Conservation (phyloP, 2,113 vertebrate species). For the Dipodomys spectabilis region DNA sequence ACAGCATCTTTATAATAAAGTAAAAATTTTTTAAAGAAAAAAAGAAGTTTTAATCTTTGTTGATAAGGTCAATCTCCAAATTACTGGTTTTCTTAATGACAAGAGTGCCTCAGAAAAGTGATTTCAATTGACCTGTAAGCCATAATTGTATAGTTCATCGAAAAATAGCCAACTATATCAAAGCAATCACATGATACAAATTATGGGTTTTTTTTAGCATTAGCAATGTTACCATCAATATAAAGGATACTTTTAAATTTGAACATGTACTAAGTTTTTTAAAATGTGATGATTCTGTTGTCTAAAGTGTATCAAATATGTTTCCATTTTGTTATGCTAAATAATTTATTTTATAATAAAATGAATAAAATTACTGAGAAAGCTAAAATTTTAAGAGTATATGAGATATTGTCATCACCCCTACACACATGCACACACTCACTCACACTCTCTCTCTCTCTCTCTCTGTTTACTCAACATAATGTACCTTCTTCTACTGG, state of each 20-base stretch:
- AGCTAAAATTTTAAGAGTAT: conserved; percentile 58
- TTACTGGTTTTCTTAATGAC: conserved; percentile 44
- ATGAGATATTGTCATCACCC: conserved; percentile 27
- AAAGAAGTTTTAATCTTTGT: conserved; percentile 9
- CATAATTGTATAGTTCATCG: neutral
- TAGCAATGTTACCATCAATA: neutral
- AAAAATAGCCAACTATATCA: conserved; percentile 30
- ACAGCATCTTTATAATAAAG: too few species aligned
- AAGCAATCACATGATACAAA: conserved; percentile 32
- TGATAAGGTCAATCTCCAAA: conserved; percentile 6
- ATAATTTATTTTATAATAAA: conserved; percentile 51
- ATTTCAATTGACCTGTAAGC: conserved; percentile 36
- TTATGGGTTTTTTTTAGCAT: neutral
- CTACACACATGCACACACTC: too few species aligned
- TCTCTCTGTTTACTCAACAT: conserved; percentile 44
- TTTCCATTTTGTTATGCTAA: conserved; percentile 48
- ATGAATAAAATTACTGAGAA: conserved; percentile 36
- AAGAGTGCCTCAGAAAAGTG: conserved; percentile 58
- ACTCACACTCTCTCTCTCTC: neutral
- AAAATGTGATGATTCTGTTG: conserved; percentile 15
- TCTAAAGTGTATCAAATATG: conserved; percentile 49
- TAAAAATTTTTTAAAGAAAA: too few species aligned
- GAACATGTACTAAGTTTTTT: conserved; percentile 21
- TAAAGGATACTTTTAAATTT: conserved; percentile 61
- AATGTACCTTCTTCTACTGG: conserved; percentile 77